A percentile compares a stretch with the other conserved stretches of the same genome.
Conservation (phyloP, 2,888 invertebrate species). For the Diadegma fenestrale region DNA sequence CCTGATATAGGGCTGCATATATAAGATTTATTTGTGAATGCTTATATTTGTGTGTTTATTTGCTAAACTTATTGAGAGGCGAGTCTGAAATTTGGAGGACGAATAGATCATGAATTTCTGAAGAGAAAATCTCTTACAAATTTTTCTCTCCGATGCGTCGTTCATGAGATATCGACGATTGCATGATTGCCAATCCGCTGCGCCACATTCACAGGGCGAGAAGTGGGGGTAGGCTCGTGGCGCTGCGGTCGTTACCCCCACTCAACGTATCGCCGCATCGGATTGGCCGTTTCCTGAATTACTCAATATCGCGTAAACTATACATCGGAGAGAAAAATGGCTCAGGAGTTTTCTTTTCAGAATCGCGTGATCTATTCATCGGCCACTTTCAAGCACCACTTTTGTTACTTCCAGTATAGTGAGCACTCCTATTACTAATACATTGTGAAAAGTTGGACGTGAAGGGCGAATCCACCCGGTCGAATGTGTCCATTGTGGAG, state of each 20-base stretch:
- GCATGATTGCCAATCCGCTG: not conserved
- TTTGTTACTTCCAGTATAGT: not conserved
- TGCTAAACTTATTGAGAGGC: not conserved
- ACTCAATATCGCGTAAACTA: not conserved
- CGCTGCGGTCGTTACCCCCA: not conserved
- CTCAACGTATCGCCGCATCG: not conserved
- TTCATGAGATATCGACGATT: not conserved
- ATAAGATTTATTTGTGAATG: slow-evolving; percentile 13
- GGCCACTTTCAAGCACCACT: not conserved
- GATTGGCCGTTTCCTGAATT: not conserved
- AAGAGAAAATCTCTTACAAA: not conserved
- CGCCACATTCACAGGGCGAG: not conserved
- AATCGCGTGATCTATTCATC: not conserved
- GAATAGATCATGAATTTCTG: not conserved
- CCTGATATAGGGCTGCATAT: not conserved
- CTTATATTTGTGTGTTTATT: slow-evolving; percentile 3
- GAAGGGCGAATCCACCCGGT: slow-evolving; percentile 32
- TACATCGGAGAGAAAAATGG: not conserved
- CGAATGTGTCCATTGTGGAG: slow-evolving; percentile 17
- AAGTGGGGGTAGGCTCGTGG: not conserved
- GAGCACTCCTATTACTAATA: not conserved
- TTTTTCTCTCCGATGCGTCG: not conserved
- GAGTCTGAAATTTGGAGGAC: not conserved
- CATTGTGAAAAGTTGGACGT: slow-evolving; percentile 7
- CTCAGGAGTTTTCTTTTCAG: not conserved